Evolutionary conservation across 2,888 invertebrate species (phyloP), one percentile per base, ranked within the genome.

Genomic region (Sarcophaga rosellei): DNA sequence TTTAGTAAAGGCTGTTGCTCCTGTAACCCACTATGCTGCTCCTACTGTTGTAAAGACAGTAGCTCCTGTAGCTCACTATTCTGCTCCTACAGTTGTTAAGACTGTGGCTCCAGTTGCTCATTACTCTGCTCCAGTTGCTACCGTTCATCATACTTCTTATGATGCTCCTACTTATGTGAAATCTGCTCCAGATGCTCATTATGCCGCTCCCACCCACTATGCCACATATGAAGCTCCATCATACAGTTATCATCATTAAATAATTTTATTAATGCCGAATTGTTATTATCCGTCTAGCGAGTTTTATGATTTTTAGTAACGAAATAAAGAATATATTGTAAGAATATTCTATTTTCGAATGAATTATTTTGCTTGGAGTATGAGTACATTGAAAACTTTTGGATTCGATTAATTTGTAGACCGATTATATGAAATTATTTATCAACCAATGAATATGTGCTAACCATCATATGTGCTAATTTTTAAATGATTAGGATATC

Each of bases 61-160:
- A n/a, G 87, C 91, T 25, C 89, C 91, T 44, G 89, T 89, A 80
- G 90, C 89, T n/a, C 90, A 89, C 78, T 88, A 89, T 21, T 84
- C 89, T 61, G 88, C 89, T 12, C 89, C 90, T n/a, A 79, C 90
- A 77, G 88, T 87, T 10, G 80, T 88, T 25, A 85, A 79, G 21
- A 47, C 65, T 45, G 65, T 69, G 12, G 63, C 86, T 25, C 87
- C 89, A 44, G 88, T 89, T 12, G 88, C 90, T 65, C 80, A 89
- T 6, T 90, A 90, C 65, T 65, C 88, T n/a, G 89, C 88, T 53
- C 89, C 90, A 45, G 87, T 87, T 6, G 35, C 35, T 35, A 1
- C 87, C 70, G 20, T n/a, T 15, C 88, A 57, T 0, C 74, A 65
- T 44, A 73, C 82, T 44, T 45, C 84, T 0, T 87, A 88, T 76